phyloP scores from a whole-genome alignment of 2,113 vertebrate species.

The Microtus oregoni region DNA sequence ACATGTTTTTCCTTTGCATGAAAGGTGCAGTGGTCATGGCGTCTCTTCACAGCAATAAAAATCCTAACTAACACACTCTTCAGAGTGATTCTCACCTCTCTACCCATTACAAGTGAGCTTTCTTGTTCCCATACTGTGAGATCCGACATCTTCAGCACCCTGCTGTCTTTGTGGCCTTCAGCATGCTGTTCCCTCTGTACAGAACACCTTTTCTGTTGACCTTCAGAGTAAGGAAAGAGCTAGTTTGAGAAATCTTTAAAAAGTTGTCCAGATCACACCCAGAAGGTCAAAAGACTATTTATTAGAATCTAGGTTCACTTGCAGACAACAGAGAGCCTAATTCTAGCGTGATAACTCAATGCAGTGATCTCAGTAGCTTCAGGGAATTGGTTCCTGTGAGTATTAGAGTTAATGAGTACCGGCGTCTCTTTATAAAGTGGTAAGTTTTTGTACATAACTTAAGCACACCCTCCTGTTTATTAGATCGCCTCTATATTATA shows the following conservation, averaged over 20 bases:
- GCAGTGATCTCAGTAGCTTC: background rate
- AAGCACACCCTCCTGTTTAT: background rate
- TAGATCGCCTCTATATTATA: background rate
- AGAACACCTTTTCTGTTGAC: background rate
- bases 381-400: background rate
- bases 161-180: background rate
- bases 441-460: background rate
- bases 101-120: background rate
- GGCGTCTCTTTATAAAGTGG: background rate
- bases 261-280: background rate
- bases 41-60: background rate
- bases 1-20: background rate
- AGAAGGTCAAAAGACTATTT: background rate
- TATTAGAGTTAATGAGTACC: background rate
- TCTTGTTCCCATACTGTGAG: background rate
- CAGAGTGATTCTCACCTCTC: background rate
- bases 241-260: background rate
- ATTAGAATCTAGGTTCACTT: background rate
- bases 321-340: background rate
- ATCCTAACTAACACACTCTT: background rate
- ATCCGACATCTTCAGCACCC: too few species aligned
- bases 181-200: background rate
- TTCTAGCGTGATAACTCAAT: background rate
- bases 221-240: background rate
- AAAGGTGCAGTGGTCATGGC: background rate